A percentile compares a stretch with the other conserved stretches of the same genome.
These are phyloP conservation scores for Asobara japonica DNA, from an alignment of 1,140 invertebrate genomes.

Conservation along the genomic window DNA sequence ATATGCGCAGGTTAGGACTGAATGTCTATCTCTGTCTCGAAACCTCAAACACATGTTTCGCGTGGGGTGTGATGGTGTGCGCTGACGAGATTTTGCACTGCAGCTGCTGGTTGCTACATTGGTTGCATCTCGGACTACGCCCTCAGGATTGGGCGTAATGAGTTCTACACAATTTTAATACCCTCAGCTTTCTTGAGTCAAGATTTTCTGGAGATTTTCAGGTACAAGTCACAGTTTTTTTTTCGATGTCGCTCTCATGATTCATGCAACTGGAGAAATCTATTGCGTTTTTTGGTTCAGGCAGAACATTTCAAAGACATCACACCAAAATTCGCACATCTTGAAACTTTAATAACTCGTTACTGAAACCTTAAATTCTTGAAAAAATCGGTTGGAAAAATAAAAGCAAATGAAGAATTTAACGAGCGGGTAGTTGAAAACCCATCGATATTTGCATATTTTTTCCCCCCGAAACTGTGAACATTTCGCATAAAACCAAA, in stretches of 20 bases:
- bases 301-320: too few relatives aligned
- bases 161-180: conserved; percentile 39
- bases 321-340: too few relatives aligned
- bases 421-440: too few relatives aligned
- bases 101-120: conserved; percentile 25
- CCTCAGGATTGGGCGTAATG: conserved; percentile 39
- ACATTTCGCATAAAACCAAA: too few relatives aligned
- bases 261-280: not conserved
- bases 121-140: conserved; percentile 38
- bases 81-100: conserved; percentile 17
- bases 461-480: too few relatives aligned
- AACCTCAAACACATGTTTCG: conserved; percentile 8
- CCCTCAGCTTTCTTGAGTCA: conserved; percentile 23
- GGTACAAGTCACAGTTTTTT: too few relatives aligned
- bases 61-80: not conserved
- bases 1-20: conserved; percentile 7
- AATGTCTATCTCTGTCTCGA: conserved; percentile 5
- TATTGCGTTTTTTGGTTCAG: too few relatives aligned
- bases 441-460: too few relatives aligned
- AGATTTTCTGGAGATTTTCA: not conserved
- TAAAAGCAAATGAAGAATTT: too few relatives aligned
- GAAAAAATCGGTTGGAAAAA: too few relatives aligned
- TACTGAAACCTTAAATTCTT: too few relatives aligned
- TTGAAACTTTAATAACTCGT: too few relatives aligned
- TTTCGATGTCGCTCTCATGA: not conserved